Percentiles rank a stretch among this genome's conserved stretches.
Conservation (phyloP, 2,888 invertebrate genomes). For the Drosophila setosimentum region DNA sequence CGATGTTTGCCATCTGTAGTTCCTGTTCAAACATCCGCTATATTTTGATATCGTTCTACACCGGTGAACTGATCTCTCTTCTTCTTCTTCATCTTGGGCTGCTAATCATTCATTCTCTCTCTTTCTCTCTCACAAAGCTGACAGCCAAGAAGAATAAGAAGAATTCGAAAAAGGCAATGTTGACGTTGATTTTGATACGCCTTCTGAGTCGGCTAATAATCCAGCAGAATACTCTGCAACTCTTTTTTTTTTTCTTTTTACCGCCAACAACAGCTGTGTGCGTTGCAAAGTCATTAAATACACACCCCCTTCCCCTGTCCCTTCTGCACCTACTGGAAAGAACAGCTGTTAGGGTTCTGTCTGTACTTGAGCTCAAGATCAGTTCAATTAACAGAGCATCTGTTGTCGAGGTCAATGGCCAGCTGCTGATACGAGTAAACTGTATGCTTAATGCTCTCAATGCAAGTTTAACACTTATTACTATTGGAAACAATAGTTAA, state of each 20-base stretch:
- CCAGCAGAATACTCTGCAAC: constrained; percentile 56
- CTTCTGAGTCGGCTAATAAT: constrained; percentile 73
- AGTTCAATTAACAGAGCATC: constrained; percentile 27
- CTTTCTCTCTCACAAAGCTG: constrained; percentile 9
- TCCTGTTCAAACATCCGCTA: constrained; percentile 42
- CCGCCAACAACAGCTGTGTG: constrained; percentile 58
- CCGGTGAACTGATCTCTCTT: constrained; percentile 42
- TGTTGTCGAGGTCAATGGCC: constrained; percentile 37
- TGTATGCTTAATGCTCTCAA: not conserved
- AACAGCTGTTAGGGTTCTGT: constrained; percentile 48
- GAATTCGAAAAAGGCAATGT: constrained; percentile 4
- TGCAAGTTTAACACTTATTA: not conserved
- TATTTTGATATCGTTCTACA: constrained; percentile 40
- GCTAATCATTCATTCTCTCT: constrained; percentile 13
- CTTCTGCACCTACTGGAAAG: not conserved
- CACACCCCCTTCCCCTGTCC: not conserved
- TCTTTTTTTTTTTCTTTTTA: constrained; percentile 45
- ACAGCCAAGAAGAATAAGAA: constrained; percentile 20
- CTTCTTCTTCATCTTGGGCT: constrained; percentile 24
- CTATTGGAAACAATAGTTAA: not conserved
- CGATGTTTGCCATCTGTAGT: constrained; percentile 32
- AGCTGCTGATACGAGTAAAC: constrained; percentile 15
- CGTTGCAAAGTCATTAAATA: constrained; percentile 61
- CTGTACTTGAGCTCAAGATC: constrained; percentile 42
- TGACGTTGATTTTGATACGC: constrained; percentile 56